Percentiles rank a stretch among this genome's conserved stretches.
Evolutionary conservation across 2,797 vertebrate genomes (phyloP).

Genomic region (Balearica regulorum): DNA sequence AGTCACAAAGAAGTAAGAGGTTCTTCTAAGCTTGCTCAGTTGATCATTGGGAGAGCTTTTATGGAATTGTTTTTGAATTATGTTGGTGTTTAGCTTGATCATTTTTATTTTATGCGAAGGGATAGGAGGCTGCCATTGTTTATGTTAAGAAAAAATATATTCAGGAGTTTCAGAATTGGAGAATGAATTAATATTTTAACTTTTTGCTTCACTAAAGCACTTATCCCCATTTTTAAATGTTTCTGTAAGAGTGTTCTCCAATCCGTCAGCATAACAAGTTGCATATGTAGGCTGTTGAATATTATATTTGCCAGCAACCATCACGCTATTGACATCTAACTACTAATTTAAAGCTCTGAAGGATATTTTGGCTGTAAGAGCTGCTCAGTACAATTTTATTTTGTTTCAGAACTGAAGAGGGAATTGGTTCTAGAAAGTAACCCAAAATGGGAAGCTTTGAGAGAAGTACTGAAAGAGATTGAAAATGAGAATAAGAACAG

Average conservation of each 20-base stretch:
- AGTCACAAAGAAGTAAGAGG: neutral
- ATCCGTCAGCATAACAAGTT: neutral
- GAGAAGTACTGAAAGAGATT: conserved; percentile 91
- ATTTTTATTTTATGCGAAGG: neutral
- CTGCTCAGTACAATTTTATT: neutral
- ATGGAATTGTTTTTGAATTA: neutral
- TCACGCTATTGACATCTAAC: neutral
- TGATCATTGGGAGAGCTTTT: neutral
- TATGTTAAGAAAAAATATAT: neutral
- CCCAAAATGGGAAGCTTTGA: conserved; percentile 94
- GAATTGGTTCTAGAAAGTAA: conserved; percentile 90
- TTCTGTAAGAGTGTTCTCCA: neutral
- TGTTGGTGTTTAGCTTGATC: neutral
- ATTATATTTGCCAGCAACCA: neutral
- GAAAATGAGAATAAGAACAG: conserved; percentile 88
- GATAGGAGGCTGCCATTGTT: neutral
- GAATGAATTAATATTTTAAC: neutral
- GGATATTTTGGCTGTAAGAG: neutral
- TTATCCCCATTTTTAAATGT: neutral
- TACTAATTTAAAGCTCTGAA: neutral
- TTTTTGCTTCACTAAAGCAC: neutral
- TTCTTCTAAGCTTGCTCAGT: neutral
- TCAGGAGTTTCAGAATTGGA: neutral
- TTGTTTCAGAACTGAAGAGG: conserved; percentile 79
- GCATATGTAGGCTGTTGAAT: neutral